Percentiles rank a stretch among this genome's conserved stretches.
Conservation (phyloP, 2,113 vertebrate genomes). For the Synodontis membranacea region DNA sequence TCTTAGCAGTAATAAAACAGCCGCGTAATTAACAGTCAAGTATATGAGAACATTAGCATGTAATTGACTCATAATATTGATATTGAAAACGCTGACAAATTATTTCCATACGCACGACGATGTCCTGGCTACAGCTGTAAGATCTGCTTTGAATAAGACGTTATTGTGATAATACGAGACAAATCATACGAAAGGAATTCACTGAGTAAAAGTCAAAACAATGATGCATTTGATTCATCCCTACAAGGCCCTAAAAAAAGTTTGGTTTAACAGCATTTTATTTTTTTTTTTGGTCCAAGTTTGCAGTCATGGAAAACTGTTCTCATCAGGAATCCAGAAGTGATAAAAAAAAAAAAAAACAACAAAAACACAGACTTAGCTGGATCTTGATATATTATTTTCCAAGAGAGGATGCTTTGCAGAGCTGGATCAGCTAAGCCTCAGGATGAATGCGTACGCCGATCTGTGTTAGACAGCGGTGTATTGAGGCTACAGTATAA, state of each 20-base stretch:
- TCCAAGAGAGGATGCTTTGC: background rate
- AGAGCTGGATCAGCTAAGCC: background rate
- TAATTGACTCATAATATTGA: slow-evolving; percentile 8
- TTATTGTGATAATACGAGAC: background rate
- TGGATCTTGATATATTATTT: slow-evolving; percentile 10
- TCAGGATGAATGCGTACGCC: background rate
- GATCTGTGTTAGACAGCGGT: background rate
- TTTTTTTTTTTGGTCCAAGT: background rate
- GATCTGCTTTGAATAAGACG: background rate
- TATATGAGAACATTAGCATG: slow-evolving; percentile 12
- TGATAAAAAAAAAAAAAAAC: background rate
- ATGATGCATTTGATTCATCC: slow-evolving; percentile 12
- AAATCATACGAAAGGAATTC: slow-evolving; percentile 25
- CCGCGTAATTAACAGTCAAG: background rate
- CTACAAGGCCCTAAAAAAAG: background rate
- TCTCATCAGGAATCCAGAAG: slow-evolving; percentile 38
- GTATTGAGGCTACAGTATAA: background rate
- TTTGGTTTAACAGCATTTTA: slow-evolving; percentile 9
- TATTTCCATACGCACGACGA: slow-evolving; percentile 8
- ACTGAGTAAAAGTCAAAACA: background rate
- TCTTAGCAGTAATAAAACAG: background rate
- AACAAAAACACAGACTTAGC: background rate
- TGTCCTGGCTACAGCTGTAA: background rate
- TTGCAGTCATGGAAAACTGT: slow-evolving; percentile 28
- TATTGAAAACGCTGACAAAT: slow-evolving; percentile 13